A percentile compares a stretch with the other conserved stretches of the same genome.
Evolutionary conservation across 2,113 vertebrate genomes (phyloP).

Genomic region (Heterochromis multidens): DNA sequence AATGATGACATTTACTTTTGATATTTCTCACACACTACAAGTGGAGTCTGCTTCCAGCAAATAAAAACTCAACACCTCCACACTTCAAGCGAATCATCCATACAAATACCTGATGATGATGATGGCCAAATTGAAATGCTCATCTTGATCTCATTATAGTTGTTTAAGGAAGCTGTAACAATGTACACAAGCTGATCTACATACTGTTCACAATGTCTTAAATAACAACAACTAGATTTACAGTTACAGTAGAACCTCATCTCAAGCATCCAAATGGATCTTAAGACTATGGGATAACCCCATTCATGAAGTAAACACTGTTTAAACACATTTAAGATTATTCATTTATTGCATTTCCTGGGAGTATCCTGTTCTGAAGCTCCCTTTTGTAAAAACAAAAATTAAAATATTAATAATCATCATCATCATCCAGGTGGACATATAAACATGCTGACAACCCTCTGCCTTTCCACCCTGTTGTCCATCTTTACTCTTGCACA

Average conservation of each 20-base stretch:
- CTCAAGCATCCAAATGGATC: neutral
- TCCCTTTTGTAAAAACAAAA: neutral
- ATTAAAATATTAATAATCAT: no score
- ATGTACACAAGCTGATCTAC: no score
- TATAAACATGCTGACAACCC: conserved; percentile 56
- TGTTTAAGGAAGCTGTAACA: no score
- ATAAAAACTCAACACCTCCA: neutral
- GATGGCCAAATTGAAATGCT: neutral
- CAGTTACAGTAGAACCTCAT: neutral
- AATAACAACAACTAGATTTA: no score
- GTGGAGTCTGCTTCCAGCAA: no score
- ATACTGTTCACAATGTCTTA: no score
- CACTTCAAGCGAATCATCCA: neutral
- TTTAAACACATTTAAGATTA: neutral
- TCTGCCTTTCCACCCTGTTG: neutral
- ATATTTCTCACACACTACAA: no score
- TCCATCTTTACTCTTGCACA: conserved; percentile 28
- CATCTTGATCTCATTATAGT: neutral
- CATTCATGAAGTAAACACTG: neutral
- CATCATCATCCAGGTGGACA: conserved; percentile 79
- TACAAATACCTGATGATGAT: neutral
- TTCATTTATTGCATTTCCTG: neutral
- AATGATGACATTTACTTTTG: no score
- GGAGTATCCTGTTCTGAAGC: neutral
- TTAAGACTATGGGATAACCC: neutral